phyloP scores from a whole-genome alignment of 2,797 vertebrate genomes.

The Sebastolobus alascanus region DNA sequence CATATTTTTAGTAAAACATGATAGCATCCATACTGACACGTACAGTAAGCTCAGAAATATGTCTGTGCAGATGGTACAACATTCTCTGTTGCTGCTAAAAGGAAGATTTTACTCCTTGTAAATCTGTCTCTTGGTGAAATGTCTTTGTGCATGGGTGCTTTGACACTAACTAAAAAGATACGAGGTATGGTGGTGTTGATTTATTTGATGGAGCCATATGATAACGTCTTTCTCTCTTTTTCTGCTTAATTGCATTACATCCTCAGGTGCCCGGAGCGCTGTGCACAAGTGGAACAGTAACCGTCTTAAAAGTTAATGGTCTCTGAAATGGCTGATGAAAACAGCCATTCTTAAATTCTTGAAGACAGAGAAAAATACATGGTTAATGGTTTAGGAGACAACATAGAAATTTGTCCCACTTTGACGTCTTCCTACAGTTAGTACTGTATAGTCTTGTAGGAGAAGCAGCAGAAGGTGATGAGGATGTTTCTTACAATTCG shows the following conservation, averaged over 20 bases:
- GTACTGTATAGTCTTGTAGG: not conserved
- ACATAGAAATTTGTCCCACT: constrained; percentile 31
- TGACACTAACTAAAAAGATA: not conserved
- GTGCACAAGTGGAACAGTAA: constrained; percentile 39
- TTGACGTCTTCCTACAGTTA: constrained; percentile 1
- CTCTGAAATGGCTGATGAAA: constrained; percentile 56
- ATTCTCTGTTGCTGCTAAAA: not conserved
- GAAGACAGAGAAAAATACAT: constrained; percentile 18
- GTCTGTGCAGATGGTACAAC: not conserved
- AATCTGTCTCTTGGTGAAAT: constrained; percentile 1
- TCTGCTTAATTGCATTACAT: constrained; percentile 31
- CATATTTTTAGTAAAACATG: constrained; percentile 3
- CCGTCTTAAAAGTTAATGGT: constrained; percentile 54
- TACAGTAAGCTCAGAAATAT: not conserved
- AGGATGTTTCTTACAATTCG: not conserved
- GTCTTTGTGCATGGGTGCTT: constrained; percentile 1
- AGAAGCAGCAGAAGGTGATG: not conserved
- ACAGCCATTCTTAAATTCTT: constrained; percentile 30
- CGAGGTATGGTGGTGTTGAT: constrained; percentile 16
- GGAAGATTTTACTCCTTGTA: not conserved
- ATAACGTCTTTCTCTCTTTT: constrained; percentile 25
- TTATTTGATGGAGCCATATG: constrained; percentile 47
- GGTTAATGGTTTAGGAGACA: constrained; percentile 13
- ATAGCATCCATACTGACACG: not conserved
- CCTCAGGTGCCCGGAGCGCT: constrained; percentile 15